Evolutionary conservation across 2,113 vertebrate species (phyloP).

Genomic region (Chionomys nivalis): DNA sequence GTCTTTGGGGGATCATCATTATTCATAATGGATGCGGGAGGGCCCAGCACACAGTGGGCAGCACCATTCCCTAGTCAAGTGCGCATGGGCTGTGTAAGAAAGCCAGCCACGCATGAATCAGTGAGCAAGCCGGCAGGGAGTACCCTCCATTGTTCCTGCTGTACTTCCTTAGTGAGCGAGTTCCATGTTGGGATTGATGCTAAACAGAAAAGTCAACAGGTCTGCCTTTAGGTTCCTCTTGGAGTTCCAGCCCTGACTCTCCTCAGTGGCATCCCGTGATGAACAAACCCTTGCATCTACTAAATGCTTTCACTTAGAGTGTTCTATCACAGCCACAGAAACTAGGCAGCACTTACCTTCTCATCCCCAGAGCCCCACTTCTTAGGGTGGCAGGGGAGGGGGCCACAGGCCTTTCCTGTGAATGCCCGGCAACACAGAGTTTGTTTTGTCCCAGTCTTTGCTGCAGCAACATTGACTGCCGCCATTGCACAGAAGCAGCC

Average conservation of each 20-base stretch:
- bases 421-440: background rate
- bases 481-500: fast-evolving
- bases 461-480: background rate
- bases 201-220: too few species aligned
- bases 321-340: background rate
- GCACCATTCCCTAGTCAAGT: background rate
- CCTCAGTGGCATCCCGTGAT: background rate
- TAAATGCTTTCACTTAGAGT: background rate
- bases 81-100: background rate
- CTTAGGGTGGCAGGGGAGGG: background rate
- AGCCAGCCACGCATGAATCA: too few species aligned
- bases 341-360: background rate
- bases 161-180: background rate
- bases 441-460: background rate
- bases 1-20: background rate
- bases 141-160: background rate
- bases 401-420: background rate
- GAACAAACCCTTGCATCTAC: background rate
- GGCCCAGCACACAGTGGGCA: background rate
- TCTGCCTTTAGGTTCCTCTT: background rate
- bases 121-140: too few species aligned
- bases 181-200: background rate
- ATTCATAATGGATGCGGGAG: background rate
- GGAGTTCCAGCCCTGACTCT: background rate
- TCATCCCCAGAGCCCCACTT: background rate